These are phyloP conservation scores for Protomyctophum bolini DNA, from an alignment of 2,113 vertebrate species.

Conservation along the genomic window DNA sequence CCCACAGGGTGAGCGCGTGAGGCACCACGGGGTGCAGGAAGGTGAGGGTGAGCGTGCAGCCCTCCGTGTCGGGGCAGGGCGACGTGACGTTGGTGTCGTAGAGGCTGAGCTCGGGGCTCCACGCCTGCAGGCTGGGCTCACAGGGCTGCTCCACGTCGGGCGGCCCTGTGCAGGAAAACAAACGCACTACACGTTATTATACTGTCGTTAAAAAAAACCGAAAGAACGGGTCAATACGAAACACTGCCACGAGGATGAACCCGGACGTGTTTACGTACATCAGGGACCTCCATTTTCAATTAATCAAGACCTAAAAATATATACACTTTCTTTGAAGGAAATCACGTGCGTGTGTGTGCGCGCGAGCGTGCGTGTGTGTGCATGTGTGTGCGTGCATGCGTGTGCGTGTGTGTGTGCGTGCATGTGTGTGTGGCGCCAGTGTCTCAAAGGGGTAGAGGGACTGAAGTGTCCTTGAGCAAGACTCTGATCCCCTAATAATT, in stretches of 20 bases:
- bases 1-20: slow-evolving; percentile 87
- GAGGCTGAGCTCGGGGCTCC: slow-evolving; percentile 94
- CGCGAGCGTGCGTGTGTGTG: neutral
- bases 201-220: no score
- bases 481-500: no score
- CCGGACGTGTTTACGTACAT: no score
- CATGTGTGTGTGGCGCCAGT: neutral
- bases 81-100: slow-evolving; percentile 92
- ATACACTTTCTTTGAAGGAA: no score
- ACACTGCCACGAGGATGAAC: no score
- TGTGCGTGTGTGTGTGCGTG: neutral
- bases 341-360: no score
- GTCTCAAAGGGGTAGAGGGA: no score
- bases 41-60: slow-evolving; percentile 88
- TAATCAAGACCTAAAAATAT: no score
- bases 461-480: no score
- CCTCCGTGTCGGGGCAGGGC: slow-evolving; percentile 85
- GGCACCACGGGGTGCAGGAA: slow-evolving; percentile 87
- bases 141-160: slow-evolving; percentile 95
- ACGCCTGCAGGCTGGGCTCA: slow-evolving; percentile 92
- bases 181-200: no score
- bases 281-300: no score
- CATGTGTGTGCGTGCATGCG: neutral
- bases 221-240: no score
- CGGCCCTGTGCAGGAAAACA: slow-evolving; percentile 77